Evolutionary conservation across 2,797 vertebrate genomes (phyloP).

Genomic region (Amazonetta brasiliensis): DNA sequence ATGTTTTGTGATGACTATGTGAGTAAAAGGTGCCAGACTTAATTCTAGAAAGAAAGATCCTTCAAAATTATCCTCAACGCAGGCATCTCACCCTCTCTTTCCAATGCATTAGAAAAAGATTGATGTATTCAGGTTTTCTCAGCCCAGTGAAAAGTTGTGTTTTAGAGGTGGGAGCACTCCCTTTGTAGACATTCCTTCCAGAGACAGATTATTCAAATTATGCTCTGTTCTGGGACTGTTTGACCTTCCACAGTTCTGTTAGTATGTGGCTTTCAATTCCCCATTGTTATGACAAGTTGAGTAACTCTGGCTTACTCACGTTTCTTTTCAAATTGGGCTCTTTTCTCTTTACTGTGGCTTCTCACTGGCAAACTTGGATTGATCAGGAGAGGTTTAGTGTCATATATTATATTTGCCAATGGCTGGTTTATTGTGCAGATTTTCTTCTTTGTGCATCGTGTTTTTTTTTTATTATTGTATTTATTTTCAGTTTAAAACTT

Average conservation of each 20-base stretch:
- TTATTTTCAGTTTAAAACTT: conserved; percentile 9
- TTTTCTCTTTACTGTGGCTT: background rate
- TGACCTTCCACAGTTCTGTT: background rate
- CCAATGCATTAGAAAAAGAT: background rate
- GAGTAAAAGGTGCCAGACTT: background rate
- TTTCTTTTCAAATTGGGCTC: background rate
- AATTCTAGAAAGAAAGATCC: background rate
- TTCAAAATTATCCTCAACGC: background rate
- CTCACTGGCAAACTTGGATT: background rate
- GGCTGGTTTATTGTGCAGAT: background rate
- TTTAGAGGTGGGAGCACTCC: background rate
- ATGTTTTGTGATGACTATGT: background rate
- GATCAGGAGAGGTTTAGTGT: background rate
- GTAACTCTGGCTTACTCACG: background rate
- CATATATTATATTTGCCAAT: background rate
- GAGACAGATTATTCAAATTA: background rate
- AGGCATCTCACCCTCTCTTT: background rate
- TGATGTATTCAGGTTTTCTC: background rate
- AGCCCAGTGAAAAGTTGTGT: background rate
- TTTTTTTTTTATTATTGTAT: background rate
- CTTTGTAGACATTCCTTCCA: background rate
- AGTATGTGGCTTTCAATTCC: background rate
- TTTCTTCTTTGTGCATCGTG: background rate
- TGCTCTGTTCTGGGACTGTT: background rate
- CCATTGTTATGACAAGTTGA: background rate